Conservation (phyloP, 2,113 vertebrate genomes). For the Oryzias javanicus region DNA sequence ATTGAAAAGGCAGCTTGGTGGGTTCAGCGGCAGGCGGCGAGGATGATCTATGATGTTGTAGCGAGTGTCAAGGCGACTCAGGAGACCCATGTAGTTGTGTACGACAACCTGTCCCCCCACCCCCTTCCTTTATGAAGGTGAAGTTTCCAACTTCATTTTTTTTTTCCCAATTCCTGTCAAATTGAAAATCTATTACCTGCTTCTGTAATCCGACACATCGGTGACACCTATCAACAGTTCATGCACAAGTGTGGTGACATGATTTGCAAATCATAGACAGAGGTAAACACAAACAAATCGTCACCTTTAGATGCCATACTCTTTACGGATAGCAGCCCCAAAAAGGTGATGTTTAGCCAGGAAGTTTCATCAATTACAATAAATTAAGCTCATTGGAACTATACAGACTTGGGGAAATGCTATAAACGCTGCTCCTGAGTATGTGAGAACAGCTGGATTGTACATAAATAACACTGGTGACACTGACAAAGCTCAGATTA, state of each 20-base stretch:
- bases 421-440: no score
- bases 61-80: constrained; percentile 16
- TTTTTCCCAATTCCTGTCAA: constrained; percentile 31
- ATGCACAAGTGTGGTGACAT: constrained; percentile 21
- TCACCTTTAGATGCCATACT: not conserved
- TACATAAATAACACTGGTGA: no score
- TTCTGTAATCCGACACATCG: constrained; percentile 61
- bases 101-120: constrained; percentile 23
- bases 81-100: constrained; percentile 14
- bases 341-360: no score
- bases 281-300: not conserved
- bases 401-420: no score
- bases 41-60: constrained; percentile 34
- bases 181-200: constrained; percentile 53
- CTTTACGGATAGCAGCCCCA: not conserved
- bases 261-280: constrained; percentile 7
- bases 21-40: constrained; percentile 20
- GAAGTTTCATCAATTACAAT: no score
- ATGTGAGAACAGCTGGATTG: no score
- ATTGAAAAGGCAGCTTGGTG: constrained; percentile 17
- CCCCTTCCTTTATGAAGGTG: constrained; percentile 28
- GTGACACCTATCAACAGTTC: constrained; percentile 44
- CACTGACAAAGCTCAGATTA: not conserved
- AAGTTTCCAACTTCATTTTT: constrained; percentile 35
- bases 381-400: no score